Base-by-base conservation (phyloP, 2,113 vertebrate species). In the Orthochromis indermauri region DNA sequence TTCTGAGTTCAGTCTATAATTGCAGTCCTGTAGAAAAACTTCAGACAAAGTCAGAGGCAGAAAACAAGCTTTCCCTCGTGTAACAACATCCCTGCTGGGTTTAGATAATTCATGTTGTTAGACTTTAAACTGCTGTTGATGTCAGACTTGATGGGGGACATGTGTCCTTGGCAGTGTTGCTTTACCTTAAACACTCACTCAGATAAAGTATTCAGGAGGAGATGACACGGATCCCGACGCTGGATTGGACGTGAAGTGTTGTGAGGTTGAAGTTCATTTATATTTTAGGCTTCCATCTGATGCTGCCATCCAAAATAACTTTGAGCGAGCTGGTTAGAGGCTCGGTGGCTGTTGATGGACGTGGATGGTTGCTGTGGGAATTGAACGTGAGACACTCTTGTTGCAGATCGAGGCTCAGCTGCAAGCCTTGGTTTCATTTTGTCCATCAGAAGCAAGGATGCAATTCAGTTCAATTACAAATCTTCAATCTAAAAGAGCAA, bases 161-260 rank as follows among this genome's bases (percentile, higher is more conserved):
- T 8, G 31, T 63, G 78, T 73, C 79, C 37, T 78, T 12, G 47
- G 78, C 49, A 8, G 81, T 31, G 10, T 68, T 28, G 80, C 37
- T 83, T 81, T 21, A 71, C n/a, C 42, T 78, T 24, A n/a, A 86
- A 31, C 24, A 3, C 61, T 55, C 24, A 28, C 17, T 8, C 10
- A 9, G 7, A 86, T 80, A 26, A 80, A 87, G 40, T 59, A 84
- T 89, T 84, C 42, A 89, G 76, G 68, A 84, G 47, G 37, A 28
- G 40, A 37, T 5, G 63, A 53, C 90, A 31, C 16, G 1, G 19
- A 61, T 61, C 55, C 8, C 80, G 7, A 54, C 10, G 4, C 51
- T 3, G 53, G 76, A 49, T 31, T n/a, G 28, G 42, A 42, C 6
- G 2, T 5, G 71, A 47, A 78, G 26, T 0, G 26, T 24, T 33